Percentiles rank a stretch among this genome's conserved stretches.
Conservation (phyloP, 1,140 invertebrate species). For the Pemphigus obesinymphae region DNA sequence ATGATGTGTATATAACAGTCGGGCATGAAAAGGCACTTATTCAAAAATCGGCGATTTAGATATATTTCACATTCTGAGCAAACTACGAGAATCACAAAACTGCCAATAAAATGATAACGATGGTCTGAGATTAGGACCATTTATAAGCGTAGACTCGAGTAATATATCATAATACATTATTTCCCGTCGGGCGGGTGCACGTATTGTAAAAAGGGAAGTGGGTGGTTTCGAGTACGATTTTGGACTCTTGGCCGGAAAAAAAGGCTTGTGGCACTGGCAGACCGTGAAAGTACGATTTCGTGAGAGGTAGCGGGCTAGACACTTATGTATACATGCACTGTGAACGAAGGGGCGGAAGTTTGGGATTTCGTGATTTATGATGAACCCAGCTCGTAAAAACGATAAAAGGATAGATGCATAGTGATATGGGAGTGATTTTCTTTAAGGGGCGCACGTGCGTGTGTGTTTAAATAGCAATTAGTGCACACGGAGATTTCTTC, state of each 20-base stretch:
- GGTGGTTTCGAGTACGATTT: background rate
- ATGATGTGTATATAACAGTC: no score
- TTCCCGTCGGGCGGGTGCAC: background rate
- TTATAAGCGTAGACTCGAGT: no score
- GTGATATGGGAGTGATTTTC: background rate
- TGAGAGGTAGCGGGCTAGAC: background rate
- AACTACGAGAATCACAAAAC: no score
- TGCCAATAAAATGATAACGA: background rate
- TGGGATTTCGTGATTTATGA: conserved; percentile 21
- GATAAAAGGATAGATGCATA: background rate
- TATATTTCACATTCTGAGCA: no score
- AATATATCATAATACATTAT: no score
- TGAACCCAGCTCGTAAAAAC: background rate
- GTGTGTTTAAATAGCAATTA: conserved; percentile 6
- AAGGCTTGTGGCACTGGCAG: background rate
- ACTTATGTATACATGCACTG: background rate
- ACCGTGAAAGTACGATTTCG: no score
- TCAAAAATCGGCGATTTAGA: no score
- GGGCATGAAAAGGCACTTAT: no score
- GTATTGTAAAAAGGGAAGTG: no score
- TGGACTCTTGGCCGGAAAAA: background rate
- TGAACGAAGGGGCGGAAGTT: background rate
- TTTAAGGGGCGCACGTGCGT: background rate
- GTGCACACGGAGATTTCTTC: background rate
- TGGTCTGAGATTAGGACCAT: background rate